Conservation (phyloP, 2,113 vertebrate genomes). For the Chaenogobius annularis region DNA sequence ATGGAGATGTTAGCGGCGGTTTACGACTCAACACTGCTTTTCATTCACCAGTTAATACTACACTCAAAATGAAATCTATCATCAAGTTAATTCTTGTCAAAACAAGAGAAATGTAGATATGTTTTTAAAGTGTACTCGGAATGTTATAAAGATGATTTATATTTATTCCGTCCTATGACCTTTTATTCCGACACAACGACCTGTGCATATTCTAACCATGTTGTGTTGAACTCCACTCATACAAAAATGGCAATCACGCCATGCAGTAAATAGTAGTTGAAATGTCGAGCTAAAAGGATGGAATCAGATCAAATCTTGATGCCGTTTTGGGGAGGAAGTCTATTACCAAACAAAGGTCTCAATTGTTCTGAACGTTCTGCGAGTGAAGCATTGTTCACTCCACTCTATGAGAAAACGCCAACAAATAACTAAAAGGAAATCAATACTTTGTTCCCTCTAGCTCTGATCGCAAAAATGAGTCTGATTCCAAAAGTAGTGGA, state of each 20-base stretch:
- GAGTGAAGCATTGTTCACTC: neutral
- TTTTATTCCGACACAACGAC: too few relatives aligned
- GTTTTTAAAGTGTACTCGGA: too few relatives aligned
- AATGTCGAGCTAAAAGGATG: neutral
- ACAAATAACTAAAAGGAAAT: constrained; percentile 2
- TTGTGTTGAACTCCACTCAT: neutral
- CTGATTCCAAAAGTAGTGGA: neutral
- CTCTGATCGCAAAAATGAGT: neutral
- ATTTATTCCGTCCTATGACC: too few relatives aligned
- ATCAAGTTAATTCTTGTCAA: neutral
- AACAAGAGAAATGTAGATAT: too few relatives aligned
- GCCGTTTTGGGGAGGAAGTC: neutral
- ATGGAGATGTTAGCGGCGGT: neutral
- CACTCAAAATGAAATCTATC: neutral
- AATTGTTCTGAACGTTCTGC: neutral
- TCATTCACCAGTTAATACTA: neutral
- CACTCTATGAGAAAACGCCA: neutral
- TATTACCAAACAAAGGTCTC: constrained; percentile 23
- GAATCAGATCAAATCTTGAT: neutral
- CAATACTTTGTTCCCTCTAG: neutral
- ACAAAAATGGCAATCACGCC: neutral
- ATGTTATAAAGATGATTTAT: too few relatives aligned
- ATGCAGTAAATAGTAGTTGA: neutral
- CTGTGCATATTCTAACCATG: too few relatives aligned
- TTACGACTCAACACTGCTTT: neutral